phyloP scores from a whole-genome alignment of 2,113 vertebrate genomes.

The Nothocercus nigrocapillus region DNA sequence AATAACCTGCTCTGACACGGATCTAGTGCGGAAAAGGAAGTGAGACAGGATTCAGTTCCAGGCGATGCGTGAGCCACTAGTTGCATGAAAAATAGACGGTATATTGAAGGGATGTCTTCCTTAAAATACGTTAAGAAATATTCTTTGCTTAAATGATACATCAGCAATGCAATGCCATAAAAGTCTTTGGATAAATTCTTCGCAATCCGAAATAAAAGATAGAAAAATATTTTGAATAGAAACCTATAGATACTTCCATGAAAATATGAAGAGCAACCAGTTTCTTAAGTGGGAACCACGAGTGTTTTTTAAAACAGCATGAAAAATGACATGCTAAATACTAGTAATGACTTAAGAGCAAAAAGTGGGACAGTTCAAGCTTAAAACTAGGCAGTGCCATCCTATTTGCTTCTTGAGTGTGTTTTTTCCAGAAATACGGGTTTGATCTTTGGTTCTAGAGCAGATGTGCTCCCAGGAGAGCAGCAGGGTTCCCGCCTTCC shows the following conservation, averaged over 20 bases:
- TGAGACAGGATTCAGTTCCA: not conserved
- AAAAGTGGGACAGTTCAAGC: not conserved
- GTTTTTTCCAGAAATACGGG: slow-evolving; percentile 37
- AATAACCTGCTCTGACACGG: not conserved
- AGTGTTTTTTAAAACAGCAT: not conserved
- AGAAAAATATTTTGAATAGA: slow-evolving; percentile 8
- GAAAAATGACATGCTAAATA: not conserved
- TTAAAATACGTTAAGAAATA: slow-evolving; percentile 35
- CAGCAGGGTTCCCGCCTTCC: not conserved
- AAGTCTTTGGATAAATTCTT: not conserved
- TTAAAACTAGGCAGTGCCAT: not conserved
- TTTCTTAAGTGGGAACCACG: not conserved
- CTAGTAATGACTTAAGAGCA: not conserved
- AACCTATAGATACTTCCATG: not conserved
- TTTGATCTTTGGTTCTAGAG: not conserved
- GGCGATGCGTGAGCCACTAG: slow-evolving; percentile 24
- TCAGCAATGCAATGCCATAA: slow-evolving; percentile 2
- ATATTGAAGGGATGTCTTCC: slow-evolving; percentile 26
- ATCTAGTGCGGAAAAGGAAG: not conserved
- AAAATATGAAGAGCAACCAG: slow-evolving; percentile 5
- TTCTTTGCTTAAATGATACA: slow-evolving; percentile 6
- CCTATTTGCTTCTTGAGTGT: slow-evolving; percentile 18
- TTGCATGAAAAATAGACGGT: not conserved
- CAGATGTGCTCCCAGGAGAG: not conserved
- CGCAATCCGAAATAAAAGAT: not conserved